Evolutionary conservation across 2,797 vertebrate genomes (phyloP).

Genomic region (Typhlichthys eigenmanni): DNA sequence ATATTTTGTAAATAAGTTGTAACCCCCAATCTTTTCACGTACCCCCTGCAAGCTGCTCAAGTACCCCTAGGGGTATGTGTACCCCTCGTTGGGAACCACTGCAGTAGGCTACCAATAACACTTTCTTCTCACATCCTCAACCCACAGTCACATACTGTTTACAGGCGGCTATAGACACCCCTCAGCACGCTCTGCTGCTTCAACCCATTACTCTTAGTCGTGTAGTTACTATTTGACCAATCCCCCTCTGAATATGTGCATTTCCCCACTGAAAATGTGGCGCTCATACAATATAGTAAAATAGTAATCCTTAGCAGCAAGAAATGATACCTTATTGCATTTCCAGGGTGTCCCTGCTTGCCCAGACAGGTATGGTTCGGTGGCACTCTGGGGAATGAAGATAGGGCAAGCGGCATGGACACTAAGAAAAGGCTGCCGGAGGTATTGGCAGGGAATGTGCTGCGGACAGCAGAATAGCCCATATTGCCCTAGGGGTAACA

Average conservation of each 20-base stretch:
- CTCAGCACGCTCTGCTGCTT: neutral
- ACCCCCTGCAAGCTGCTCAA: no score
- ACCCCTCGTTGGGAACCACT: no score
- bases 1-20: no score
- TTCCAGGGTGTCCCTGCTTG: conserved; percentile 27
- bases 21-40: no score
- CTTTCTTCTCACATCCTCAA: no score
- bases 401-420: conserved; percentile 46
- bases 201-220: neutral
- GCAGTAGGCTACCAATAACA: no score
- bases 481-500: conserved; percentile 37
- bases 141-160: no score
- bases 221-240: conserved; percentile 1
- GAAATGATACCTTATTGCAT: conserved; percentile 31
- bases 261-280: conserved; percentile 18
- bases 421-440: conserved; percentile 45
- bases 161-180: no score
- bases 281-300: conserved; percentile 18
- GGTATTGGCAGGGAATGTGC: conserved; percentile 58
- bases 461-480: conserved; percentile 59
- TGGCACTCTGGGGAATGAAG: conserved; percentile 50
- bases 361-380: conserved; percentile 45
- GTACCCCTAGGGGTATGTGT: no score
- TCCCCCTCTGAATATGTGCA: no score
- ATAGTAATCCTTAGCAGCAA: conserved; percentile 21